Evolutionary conservation across 2,888 invertebrate genomes (phyloP).

Genomic region (Boloria selene): DNA sequence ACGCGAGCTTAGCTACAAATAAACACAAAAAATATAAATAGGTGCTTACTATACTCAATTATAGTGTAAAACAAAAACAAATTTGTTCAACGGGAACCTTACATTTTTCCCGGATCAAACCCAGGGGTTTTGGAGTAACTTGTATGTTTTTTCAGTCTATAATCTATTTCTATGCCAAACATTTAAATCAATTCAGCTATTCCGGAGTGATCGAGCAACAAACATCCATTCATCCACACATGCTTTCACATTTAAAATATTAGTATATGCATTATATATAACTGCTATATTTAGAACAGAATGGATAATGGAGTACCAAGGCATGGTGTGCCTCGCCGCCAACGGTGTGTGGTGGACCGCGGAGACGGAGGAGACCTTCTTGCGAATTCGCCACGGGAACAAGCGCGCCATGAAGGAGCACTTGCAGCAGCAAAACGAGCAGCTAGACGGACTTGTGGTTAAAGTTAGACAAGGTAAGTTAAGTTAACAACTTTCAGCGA

Average conservation of each 20-base stretch:
- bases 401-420: slow-evolving; percentile 96
- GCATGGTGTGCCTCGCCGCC: slow-evolving; percentile 92
- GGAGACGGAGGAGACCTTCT: slow-evolving; percentile 95
- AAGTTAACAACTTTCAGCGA: no score
- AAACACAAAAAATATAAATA: neutral
- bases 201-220: no score
- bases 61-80: no score
- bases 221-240: no score
- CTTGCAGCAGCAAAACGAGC: slow-evolving; percentile 88
- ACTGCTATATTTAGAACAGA: slow-evolving; percentile 82
- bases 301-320: slow-evolving; percentile 95
- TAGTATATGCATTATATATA: no score
- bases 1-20: neutral
- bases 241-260: no score
- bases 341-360: slow-evolving; percentile 98
- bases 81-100: no score
- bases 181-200: no score
- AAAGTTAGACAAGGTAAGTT: slow-evolving; percentile 80
- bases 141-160: no score
- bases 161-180: no score
- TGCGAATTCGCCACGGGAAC: slow-evolving; percentile 85
- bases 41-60: no score
- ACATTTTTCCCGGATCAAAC: neutral
- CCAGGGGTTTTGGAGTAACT: neutral
- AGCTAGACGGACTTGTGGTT: slow-evolving; percentile 92